phyloP scores from a whole-genome alignment of 2,888 invertebrate genomes.

The Eurois occulta region DNA sequence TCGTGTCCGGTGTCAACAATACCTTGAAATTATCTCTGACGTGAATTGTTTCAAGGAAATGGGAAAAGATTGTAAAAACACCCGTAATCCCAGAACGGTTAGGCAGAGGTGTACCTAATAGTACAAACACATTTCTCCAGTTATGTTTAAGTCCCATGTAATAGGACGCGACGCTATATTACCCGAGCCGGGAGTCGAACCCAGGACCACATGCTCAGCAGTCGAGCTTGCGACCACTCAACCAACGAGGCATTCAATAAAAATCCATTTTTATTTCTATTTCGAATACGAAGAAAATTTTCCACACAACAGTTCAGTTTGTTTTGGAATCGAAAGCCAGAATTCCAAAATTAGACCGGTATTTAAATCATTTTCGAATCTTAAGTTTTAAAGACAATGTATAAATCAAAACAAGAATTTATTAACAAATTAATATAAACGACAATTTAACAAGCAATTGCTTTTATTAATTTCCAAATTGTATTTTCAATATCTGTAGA shows the following conservation, averaged over 20 bases:
- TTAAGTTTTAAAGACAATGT: conserved; percentile 20
- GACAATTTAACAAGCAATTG: conserved; percentile 57
- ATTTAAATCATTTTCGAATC: conserved; percentile 5
- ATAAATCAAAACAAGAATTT: conserved; percentile 38
- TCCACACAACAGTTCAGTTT: not conserved
- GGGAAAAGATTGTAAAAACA: not conserved
- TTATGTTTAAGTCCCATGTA: too few relatives aligned
- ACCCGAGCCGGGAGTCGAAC: not conserved
- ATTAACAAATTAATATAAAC: conserved; percentile 48
- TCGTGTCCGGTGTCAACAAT: not conserved
- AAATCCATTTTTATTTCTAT: not conserved
- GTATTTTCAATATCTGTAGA: conserved; percentile 60
- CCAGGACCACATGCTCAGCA: too few relatives aligned
- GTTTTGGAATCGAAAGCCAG: not conserved
- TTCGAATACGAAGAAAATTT: not conserved
- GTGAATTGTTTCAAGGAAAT: not conserved
- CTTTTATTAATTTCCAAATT: conserved; percentile 63
- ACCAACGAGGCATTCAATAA: too few relatives aligned
- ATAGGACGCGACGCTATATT: not conserved
- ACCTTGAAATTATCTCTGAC: not conserved
- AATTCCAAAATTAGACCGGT: not conserved
- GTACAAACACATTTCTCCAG: not conserved
- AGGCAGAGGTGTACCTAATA: not conserved
- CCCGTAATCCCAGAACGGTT: not conserved
- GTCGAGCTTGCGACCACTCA: too few relatives aligned